Evolutionary conservation across 1,140 invertebrate genomes (phyloP), one percentile per base, ranked within the genome.

Genomic region (Polypedilum pembai): DNA sequence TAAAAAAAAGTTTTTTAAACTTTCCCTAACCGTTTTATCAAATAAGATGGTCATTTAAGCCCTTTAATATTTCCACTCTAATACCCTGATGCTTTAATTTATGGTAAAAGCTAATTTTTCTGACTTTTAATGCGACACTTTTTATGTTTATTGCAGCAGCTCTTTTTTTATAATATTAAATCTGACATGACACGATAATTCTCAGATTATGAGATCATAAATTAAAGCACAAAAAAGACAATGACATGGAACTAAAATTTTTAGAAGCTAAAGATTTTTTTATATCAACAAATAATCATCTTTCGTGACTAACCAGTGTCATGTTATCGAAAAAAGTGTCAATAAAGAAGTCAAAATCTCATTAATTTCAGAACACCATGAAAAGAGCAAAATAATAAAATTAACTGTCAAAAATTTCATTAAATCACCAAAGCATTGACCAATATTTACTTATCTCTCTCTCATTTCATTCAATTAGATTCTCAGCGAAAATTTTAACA

Each of bases 401-500:
- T 56, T 56, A 56, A 3, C 45, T 56, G 45, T 15, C 10, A 3
- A 15, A 15, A 12, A 15, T 3, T 56, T 56, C 45, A 17, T 12
- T 56, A 12, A 12, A 56, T 56, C 10, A 8, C 45, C 10, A 1
- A 56, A 1, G 8, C 10, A 56, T 56, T 12, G 10, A 15, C 1
- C 45, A 66, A 66, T 20, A 17, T 66, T 15, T 66, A 69, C 18
- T 8, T 18, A 69, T 69, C 4, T n/a, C 20, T 18, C 65, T 69
- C 8, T 21, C 65, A n/a, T 20, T 69, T 69, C 5, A 7, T 20
- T 2, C 4, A 69, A 18, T 15, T 45, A 80, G 78, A 75, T 83
- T 83, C 76, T 82, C 80, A 72, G 78, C 78, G 24, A 77, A 75
- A 3, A 76, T 83, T 15, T 75, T 83, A 74, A 78, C 80, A 74